phyloP scores from a whole-genome alignment of 2,888 invertebrate species.

The Acronicta aceris region DNA sequence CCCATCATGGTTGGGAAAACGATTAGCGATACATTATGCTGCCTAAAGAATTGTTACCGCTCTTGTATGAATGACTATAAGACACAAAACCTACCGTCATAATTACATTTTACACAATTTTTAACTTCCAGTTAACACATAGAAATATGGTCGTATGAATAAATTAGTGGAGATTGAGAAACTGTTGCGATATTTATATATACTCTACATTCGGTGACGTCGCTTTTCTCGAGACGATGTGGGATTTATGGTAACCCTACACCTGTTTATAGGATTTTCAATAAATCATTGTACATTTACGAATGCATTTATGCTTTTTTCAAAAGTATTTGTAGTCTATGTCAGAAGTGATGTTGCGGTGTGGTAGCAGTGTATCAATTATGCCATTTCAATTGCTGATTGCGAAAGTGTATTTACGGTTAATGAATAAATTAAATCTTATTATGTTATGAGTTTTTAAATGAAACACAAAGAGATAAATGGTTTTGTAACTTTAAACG shows the following conservation, averaged over 20 bases:
- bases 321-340: constrained; percentile 29
- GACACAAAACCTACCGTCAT: neutral
- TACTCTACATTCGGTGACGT: constrained; percentile 12
- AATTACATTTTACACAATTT: too few species aligned
- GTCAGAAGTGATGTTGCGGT: constrained; percentile 34
- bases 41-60: too few species aligned
- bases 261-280: constrained; percentile 37
- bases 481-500: constrained; percentile 9
- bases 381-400: constrained; percentile 33
- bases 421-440: constrained; percentile 26
- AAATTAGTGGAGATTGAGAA: constrained; percentile 17
- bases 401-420: constrained; percentile 37
- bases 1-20: too few species aligned
- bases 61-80: too few species aligned
- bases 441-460: constrained; percentile 23
- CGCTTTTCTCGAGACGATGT: constrained; percentile 16
- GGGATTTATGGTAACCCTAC: constrained; percentile 51
- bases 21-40: too few species aligned
- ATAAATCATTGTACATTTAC: constrained; percentile 59
- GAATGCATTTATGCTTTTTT: constrained; percentile 40
- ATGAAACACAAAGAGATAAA: constrained; percentile 20
- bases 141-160: constrained; percentile 7
- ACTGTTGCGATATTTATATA: constrained; percentile 34
- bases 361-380: constrained; percentile 35
- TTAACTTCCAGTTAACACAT: constrained; percentile 32